Percentiles rank a stretch among this genome's conserved stretches.
Conservation (phyloP, 35 echinoderm and acorn worm species). For the Acanthaster planci region DNA sequence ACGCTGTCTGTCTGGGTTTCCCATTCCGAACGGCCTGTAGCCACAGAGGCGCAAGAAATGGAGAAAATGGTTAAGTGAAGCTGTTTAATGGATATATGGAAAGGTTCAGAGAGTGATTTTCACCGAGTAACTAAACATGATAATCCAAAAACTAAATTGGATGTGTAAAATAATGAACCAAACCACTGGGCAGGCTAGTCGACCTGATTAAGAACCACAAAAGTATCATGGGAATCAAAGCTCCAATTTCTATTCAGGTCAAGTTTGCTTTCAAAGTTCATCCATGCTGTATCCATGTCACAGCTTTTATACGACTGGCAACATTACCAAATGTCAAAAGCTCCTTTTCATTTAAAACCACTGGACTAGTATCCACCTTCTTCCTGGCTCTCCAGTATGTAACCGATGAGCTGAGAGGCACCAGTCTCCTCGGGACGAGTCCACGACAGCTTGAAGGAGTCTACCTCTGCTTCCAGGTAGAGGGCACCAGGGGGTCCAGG, state of each 20-base stretch:
- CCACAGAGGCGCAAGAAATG: background rate
- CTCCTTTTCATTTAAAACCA: background rate
- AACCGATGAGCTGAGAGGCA: slow-evolving; percentile 46
- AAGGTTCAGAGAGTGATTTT: too few relatives aligned
- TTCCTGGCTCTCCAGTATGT: slow-evolving; percentile 78
- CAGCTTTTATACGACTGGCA: too few relatives aligned
- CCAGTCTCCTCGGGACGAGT: slow-evolving; percentile 37
- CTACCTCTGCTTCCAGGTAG: background rate
- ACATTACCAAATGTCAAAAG: background rate
- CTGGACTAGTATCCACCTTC: slow-evolving; percentile 37
- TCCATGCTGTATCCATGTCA: too few relatives aligned
- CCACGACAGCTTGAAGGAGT: slow-evolving; percentile 56
- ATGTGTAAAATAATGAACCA: too few relatives aligned
- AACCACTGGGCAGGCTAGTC: too few relatives aligned
- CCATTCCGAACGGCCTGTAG: slow-evolving; percentile 68
- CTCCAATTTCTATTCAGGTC: too few relatives aligned
- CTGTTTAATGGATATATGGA: too few relatives aligned
- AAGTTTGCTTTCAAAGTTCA: too few relatives aligned
- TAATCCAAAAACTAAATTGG: too few relatives aligned
- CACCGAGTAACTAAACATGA: too few relatives aligned
- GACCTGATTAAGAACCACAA: too few relatives aligned
- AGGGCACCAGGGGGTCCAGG: slow-evolving; percentile 51
- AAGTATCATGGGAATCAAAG: too few relatives aligned
- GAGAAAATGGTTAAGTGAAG: background rate
- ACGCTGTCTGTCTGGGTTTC: slow-evolving; percentile 49